These are phyloP conservation scores for Lagria hirta DNA, from an alignment of 2,888 invertebrate species.

Conservation along the genomic window DNA sequence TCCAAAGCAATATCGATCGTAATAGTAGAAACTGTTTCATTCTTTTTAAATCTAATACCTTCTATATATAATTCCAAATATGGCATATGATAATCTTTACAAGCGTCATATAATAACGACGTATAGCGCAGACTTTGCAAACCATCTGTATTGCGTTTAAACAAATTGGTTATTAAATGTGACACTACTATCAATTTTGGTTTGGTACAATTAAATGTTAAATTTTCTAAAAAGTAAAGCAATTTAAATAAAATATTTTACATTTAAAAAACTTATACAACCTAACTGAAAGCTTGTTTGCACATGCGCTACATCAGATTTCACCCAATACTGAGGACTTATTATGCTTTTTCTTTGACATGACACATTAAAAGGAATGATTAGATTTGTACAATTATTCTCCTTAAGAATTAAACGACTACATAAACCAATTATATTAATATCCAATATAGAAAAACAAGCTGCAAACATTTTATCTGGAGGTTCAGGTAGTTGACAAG, in stretches of 20 bases:
- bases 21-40: conserved; percentile 49
- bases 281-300: conserved; percentile 49
- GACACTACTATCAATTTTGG: conserved; percentile 62
- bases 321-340: conserved; percentile 62
- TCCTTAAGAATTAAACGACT: conserved; percentile 54
- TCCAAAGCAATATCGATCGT: conserved; percentile 51
- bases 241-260: not conserved
- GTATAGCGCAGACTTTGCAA: conserved; percentile 43
- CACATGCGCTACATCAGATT: conserved; percentile 53
- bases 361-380: conserved; percentile 59
- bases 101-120: conserved; percentile 49
- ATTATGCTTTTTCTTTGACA: conserved; percentile 56
- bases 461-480: conserved; percentile 60
- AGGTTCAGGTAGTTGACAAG: conserved; percentile 63
- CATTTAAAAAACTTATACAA: conserved; percentile 1
- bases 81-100: conserved; percentile 54
- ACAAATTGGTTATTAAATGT: conserved; percentile 54
- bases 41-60: conserved; percentile 53
- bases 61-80: conserved; percentile 64
- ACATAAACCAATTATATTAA: conserved; percentile 55
- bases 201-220: conserved; percentile 65
- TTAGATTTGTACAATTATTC: conserved; percentile 55
- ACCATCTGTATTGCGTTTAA: conserved; percentile 43
- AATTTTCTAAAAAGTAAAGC: conserved; percentile 54
- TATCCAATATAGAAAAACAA: conserved; percentile 57